phyloP scores from a whole-genome alignment of 2,797 vertebrate genomes.

The Alca torda region DNA sequence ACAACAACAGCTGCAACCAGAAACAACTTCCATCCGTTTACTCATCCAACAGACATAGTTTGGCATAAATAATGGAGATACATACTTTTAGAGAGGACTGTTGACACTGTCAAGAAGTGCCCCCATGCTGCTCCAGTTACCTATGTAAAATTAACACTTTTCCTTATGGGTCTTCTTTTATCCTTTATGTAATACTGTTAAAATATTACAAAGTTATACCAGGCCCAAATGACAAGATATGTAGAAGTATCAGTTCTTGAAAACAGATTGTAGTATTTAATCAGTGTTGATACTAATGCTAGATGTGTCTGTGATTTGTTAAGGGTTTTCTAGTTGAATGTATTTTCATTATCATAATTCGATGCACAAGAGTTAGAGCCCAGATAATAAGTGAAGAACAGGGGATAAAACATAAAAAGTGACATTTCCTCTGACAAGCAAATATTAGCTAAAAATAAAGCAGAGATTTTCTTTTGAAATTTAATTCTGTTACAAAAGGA shows the following conservation, averaged over 20 bases:
- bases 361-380: neutral
- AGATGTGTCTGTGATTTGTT: neutral
- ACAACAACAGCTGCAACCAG: neutral
- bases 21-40: neutral
- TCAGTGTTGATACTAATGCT: neutral
- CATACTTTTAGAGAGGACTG: neutral
- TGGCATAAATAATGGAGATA: neutral
- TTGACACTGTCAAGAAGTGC: neutral
- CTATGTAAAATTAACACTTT: neutral
- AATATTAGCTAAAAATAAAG: constrained; percentile 31
- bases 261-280: neutral
- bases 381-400: neutral
- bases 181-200: neutral
- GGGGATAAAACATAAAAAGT: neutral
- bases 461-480: neutral
- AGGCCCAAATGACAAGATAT: neutral
- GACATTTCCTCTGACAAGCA: neutral
- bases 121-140: neutral
- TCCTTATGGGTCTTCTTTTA: neutral
- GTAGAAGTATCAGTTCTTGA: neutral
- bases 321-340: neutral
- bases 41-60: neutral
- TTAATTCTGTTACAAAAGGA: neutral
- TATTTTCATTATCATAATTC: neutral
- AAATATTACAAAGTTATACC: neutral